A percentile compares a stretch with the other conserved stretches of the same genome.
Conservation (phyloP, 2,888 invertebrate species). For the Chloroclysta siterata region DNA sequence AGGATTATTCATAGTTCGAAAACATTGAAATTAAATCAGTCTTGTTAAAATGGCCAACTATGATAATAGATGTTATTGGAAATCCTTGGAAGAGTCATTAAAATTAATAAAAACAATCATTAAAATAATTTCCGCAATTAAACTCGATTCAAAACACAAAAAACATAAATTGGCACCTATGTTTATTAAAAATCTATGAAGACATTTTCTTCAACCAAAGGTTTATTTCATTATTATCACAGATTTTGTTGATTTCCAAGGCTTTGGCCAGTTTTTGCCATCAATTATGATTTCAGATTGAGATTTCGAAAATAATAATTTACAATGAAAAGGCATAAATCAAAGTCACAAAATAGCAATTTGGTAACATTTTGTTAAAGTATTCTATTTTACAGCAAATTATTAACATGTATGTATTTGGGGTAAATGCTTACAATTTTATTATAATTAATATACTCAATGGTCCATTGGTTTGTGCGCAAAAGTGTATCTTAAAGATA, state of each 20-base stretch:
- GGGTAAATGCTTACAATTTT: slow-evolving; percentile 32
- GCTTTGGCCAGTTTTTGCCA: slow-evolving; percentile 49
- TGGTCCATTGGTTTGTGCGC: slow-evolving; percentile 39
- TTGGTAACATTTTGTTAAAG: slow-evolving; percentile 65
- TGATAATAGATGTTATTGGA: slow-evolving; percentile 67
- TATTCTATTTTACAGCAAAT: slow-evolving; percentile 32
- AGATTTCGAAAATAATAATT: slow-evolving; percentile 55
- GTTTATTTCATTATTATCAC: slow-evolving; percentile 63
- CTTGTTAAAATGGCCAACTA: slow-evolving; percentile 85
- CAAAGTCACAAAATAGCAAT: slow-evolving; percentile 56
- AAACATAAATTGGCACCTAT: slow-evolving; percentile 71
- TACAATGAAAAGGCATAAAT: slow-evolving; percentile 60
- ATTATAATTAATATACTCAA: slow-evolving; percentile 24
- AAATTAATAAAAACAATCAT: slow-evolving; percentile 54
- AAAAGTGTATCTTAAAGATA: slow-evolving; percentile 33
- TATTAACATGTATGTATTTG: slow-evolving; percentile 33
- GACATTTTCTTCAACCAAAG: slow-evolving; percentile 49
- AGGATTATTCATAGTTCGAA: slow-evolving; percentile 76
- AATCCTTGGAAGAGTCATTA: slow-evolving; percentile 65
- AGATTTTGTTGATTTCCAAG: slow-evolving; percentile 65
- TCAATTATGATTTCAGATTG: slow-evolving; percentile 50
- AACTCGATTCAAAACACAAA: slow-evolving; percentile 64
- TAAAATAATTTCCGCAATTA: slow-evolving; percentile 63
- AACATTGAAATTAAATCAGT: slow-evolving; percentile 83
- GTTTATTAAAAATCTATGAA: slow-evolving; percentile 43